These are phyloP conservation scores for Tretioscincus oriximinensis DNA, from an alignment of 2,113 vertebrate species.

Conservation along the genomic window DNA sequence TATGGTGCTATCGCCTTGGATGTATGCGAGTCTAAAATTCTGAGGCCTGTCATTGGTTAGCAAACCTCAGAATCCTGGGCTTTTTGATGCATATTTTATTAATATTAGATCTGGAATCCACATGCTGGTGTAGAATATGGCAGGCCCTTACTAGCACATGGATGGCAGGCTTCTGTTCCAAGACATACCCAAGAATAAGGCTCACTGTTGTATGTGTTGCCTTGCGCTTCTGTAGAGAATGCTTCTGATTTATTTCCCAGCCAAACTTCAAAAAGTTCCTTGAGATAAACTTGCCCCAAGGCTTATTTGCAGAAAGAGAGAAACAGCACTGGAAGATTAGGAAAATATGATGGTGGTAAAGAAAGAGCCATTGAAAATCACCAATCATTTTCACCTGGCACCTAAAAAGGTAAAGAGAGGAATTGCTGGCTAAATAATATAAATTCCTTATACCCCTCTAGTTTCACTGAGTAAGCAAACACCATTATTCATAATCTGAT, in stretches of 20 bases:
- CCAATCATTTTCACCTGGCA: background rate
- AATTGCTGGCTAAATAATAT: background rate
- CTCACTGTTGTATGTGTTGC: background rate
- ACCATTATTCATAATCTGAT: background rate
- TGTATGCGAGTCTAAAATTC: no score
- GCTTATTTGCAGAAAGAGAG: no score
- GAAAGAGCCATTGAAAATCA: background rate
- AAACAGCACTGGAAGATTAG: background rate
- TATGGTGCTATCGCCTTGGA: no score
- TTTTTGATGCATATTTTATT: no score
- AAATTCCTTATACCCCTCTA: background rate
- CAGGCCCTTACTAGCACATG: no score
- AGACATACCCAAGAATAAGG: no score
- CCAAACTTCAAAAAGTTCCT: background rate
- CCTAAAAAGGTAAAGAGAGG: background rate
- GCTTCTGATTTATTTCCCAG: background rate
- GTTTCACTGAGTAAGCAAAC: background rate
- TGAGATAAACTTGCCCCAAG: no score
- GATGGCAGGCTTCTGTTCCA: no score
- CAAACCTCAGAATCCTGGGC: no score
- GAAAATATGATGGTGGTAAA: slow-evolving; percentile 28
- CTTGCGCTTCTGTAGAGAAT: background rate
- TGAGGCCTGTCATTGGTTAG: no score
- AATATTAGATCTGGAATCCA: no score
- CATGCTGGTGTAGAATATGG: no score